These are phyloP conservation scores for Hydrotaea diabolus DNA, from an alignment of 2,888 invertebrate species.

Conservation along the genomic window DNA sequence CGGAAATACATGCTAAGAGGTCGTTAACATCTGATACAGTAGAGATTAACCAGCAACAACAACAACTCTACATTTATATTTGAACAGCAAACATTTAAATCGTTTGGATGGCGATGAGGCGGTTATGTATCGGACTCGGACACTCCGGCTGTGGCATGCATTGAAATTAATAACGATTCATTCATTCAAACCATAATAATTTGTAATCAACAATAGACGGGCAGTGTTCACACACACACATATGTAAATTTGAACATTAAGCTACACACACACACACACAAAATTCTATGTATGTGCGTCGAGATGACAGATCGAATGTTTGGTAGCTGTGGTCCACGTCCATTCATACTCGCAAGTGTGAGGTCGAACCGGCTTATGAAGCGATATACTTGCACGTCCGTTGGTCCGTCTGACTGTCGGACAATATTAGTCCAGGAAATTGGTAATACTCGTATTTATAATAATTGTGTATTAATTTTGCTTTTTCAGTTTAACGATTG, in stretches of 20 bases:
- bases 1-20: slow-evolving; percentile 16
- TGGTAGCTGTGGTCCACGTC: too few species aligned
- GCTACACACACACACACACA: too few species aligned
- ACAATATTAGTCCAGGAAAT: slow-evolving; percentile 53
- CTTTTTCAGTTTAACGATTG: neutral
- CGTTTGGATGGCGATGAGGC: neutral
- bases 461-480: slow-evolving; percentile 38
- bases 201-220: too few species aligned
- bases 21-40: slow-evolving; percentile 47
- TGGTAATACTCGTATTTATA: slow-evolving; percentile 19
- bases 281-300: too few species aligned
- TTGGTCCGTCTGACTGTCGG: too few species aligned
- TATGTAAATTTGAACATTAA: too few species aligned
- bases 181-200: too few species aligned
- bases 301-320: too few species aligned
- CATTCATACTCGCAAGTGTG: too few species aligned
- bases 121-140: neutral
- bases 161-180: neutral
- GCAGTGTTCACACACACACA: too few species aligned
- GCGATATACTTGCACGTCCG: too few species aligned
- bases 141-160: neutral
- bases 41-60: slow-evolving; percentile 15
- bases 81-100: neutral
- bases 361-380: too few species aligned
- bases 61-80: neutral